Base-by-base conservation (phyloP, 2,888 invertebrate genomes). In the Boloria euphrosyne region DNA sequence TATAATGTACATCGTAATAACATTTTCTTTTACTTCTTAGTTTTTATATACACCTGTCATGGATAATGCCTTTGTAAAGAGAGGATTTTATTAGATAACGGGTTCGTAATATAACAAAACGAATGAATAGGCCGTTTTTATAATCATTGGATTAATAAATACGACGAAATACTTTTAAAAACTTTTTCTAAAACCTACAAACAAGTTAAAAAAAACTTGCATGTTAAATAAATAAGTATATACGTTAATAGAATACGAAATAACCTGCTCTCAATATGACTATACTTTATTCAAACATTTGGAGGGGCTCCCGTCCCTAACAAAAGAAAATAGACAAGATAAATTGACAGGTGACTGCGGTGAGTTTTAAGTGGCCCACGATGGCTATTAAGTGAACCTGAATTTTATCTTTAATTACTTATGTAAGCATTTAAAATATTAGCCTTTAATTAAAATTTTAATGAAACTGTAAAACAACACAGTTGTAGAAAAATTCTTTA, bases 331-430 rank as follows among this genome's bases (percentile, higher is more conserved):
- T 46, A 49, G 18, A 31, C 43, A 43, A 54, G 18, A 55, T 46
- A 52, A 63, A 63, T 63, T 60, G 54, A 62, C 54, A 67, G 63
- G 57, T 57, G 43, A 17, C 62, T 47, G 22, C 46, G 47, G 13
- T 18, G 52, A 55, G n/a, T 43, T 13, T 22, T 43, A 27, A 63
- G 55, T 50, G 22, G 46, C 44, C 44, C 46, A 55, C 60, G 43
- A 57, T 38, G 43, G 55, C 44, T 50, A 38, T 58, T 46, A 44
- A 54, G 58, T 50, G 47, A 46, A 57, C 57, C 31, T 27, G 27
- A 16, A 43, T 51, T 44, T 47, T 66, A 66, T 62, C 38, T 22
- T 64, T 50, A 10, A 18, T 51, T 49, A 7, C 14, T 63, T 63
- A 59, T 18, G 50, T 62, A 63, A 66, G 22, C 10, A 50, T 47